A percentile compares a stretch with the other conserved stretches of the same genome.
Conservation (phyloP, 2,888 invertebrate genomes). For the Cantharis lateralis region DNA sequence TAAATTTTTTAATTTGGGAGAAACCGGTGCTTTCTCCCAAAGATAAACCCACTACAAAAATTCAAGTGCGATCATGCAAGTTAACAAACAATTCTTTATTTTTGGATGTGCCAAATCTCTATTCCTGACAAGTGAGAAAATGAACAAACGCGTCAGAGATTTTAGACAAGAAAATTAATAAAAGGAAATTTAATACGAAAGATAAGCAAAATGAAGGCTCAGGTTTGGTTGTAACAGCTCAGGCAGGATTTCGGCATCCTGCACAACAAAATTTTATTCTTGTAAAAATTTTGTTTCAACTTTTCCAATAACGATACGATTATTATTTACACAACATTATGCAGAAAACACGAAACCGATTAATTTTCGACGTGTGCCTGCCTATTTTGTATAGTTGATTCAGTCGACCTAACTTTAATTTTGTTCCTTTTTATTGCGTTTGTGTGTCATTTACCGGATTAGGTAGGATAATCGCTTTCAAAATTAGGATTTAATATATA, state of each 20-base stretch:
- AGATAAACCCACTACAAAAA: neutral
- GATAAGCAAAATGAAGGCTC: neutral
- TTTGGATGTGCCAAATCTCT: neutral
- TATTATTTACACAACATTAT: neutral
- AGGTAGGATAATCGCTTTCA: neutral
- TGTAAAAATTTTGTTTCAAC: neutral
- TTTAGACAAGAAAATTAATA: neutral
- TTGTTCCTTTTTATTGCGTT: neutral
- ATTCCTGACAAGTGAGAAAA: neutral
- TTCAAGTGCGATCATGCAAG: neutral
- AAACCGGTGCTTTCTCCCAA: neutral
- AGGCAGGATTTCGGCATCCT: too few species aligned
- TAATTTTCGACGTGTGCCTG: neutral
- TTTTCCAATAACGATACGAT: neutral
- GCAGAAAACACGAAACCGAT: neutral
- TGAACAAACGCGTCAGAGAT: neutral
- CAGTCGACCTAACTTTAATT: neutral
- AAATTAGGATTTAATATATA: neutral
- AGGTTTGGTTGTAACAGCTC: neutral
- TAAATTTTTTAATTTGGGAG: neutral
- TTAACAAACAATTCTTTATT: neutral
- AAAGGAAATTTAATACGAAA: neutral
- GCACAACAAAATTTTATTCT: neutral
- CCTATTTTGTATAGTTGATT: neutral
- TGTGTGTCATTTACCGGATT: neutral